Conservation (phyloP, 2,113 vertebrate species). For the Sapayoa aenigma region DNA sequence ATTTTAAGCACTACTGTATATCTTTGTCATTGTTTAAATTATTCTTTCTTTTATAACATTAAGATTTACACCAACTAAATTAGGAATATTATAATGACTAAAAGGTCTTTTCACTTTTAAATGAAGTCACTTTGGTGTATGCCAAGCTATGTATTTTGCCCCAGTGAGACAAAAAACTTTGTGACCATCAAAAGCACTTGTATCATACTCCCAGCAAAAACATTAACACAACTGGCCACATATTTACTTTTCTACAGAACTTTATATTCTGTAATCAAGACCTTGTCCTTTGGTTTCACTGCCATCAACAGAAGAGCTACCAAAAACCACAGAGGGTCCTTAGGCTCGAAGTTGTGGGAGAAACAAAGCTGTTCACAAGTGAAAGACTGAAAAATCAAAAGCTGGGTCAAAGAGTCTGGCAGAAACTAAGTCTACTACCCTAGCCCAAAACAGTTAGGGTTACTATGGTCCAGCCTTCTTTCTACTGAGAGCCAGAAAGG, state of each 20-base stretch:
- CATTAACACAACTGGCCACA: not conserved
- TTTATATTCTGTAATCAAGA: not conserved
- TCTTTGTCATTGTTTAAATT: not conserved
- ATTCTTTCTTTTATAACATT: not conserved
- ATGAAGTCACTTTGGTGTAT: not conserved
- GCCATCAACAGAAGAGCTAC: not conserved
- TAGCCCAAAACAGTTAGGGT: not conserved
- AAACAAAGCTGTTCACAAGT: not conserved
- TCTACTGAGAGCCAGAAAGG: not conserved
- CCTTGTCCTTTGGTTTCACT: not conserved
- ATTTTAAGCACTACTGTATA: not conserved
- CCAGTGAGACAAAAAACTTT: not conserved
- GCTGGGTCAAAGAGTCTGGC: not conserved
- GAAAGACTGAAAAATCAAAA: not conserved
- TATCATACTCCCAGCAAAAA: not conserved
- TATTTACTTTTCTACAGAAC: not conserved
- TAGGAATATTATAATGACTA: not conserved
- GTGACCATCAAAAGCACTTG: not conserved
- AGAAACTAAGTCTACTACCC: not conserved
- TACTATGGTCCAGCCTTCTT: not conserved
- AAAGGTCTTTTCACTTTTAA: not conserved
- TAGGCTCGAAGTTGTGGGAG: not conserved
- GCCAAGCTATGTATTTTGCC: no score
- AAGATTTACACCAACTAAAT: not conserved
- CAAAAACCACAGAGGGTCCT: not conserved